Evolutionary conservation across 2,113 vertebrate species (phyloP), one percentile per base, ranked within the genome.

Genomic region (Atherinomorus stipes): DNA sequence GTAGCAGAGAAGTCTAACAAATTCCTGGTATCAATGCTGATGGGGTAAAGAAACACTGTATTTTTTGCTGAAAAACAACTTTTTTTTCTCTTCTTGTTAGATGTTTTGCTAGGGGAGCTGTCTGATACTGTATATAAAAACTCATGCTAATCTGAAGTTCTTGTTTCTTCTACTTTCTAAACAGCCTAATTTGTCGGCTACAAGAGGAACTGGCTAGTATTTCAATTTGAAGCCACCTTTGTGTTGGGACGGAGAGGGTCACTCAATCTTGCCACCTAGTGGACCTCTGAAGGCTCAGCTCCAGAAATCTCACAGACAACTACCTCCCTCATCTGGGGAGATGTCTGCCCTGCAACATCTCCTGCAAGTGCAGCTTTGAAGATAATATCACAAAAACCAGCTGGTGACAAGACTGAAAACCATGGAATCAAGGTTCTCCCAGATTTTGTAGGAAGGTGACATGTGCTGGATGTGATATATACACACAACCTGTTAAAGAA

Each of bases 221-320:
- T 79, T 85, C 80, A 44, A 25, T 59, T 13, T 77, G 71, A 76
- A 60, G 70, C 71, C 85, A 92, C 84, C 87, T 89, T 84, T 83
- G 87, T 80, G 50, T 88, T 88, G 74, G 93, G 83, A 63, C 71
- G 82, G 53, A 92, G 23, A 68, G 25, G 25, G 47, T 94, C 73
- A 92, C 92, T 78, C 90, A 83, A 74, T 6, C 4, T 84, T 59
- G 93, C 87, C 38, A 73, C 74, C 83, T 88, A 74, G 86, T 81
- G 78, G 79, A 64, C 18, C 60, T 91, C 23, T 74, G 69, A 47
- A 71, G 83, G 52, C 87, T 93, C 18, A 71, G 74, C 56, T 84
- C 49, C 31, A 89, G 92, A 64, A 93, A 94, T 86, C 92, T 37
- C 28, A 91, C 93, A 64, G 88, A 87, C 71, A 94, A 93, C 79